Percentiles rank a stretch among this genome's conserved stretches.
Evolutionary conservation across 2,797 vertebrate genomes (phyloP).

Genomic region (Phyllotis vaccarum): DNA sequence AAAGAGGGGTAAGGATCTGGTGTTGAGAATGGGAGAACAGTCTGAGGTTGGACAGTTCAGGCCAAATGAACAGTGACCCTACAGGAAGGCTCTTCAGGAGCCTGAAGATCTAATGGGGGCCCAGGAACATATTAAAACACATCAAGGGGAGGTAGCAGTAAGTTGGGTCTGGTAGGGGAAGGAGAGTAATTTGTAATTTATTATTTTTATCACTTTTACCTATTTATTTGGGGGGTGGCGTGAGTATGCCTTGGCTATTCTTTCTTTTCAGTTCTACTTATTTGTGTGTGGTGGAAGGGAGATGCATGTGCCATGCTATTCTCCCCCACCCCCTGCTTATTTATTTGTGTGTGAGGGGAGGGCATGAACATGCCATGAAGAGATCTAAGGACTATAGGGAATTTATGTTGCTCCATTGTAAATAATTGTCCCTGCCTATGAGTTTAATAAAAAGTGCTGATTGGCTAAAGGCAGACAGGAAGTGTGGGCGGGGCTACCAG

Average conservation of each 20-base stretch:
- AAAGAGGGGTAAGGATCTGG: not conserved
- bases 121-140: not conserved
- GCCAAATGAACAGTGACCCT: not conserved
- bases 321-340: too few relatives aligned
- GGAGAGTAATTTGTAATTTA: too few relatives aligned
- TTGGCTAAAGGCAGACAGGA: too few relatives aligned
- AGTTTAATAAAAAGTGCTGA: too few relatives aligned
- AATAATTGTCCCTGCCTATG: too few relatives aligned
- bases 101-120: not conserved
- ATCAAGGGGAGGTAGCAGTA: not conserved
- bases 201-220: not conserved
- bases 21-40: not conserved
- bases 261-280: not conserved
- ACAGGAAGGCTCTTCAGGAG: not conserved
- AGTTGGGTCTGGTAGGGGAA: not conserved
- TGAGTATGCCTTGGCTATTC: not conserved
- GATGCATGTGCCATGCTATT: not conserved
- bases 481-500: too few relatives aligned
- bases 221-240: not conserved
- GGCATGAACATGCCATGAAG: not conserved
- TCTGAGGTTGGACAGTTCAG: not conserved
- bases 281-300: not conserved
- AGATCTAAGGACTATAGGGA: not conserved
- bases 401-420: too few relatives aligned
- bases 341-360: too few relatives aligned